Percentiles rank a stretch among this genome's conserved stretches.
Evolutionary conservation across 2,888 invertebrate species (phyloP).

Genomic region (Diarsia mendica): DNA sequence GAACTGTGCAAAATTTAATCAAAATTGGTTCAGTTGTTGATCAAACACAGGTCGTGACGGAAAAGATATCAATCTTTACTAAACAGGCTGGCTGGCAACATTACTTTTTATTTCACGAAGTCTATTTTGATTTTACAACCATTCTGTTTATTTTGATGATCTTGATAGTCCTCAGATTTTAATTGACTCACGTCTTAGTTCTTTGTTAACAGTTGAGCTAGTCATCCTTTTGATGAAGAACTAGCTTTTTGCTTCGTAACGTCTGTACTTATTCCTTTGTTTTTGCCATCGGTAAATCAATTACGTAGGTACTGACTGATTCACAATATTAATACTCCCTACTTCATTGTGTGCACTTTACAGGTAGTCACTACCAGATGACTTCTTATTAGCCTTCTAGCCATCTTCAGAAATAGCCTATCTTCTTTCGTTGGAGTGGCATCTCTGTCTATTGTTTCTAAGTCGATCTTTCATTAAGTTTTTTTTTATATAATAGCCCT

Average conservation of each 20-base stretch:
- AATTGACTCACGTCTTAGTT: not conserved
- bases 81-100: not conserved
- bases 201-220: not conserved
- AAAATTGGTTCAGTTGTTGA: too few relatives aligned
- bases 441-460: not conserved
- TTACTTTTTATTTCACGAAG: not conserved
- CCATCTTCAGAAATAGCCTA: not conserved
- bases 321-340: not conserved
- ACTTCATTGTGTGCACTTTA: not conserved
- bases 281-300: constrained; percentile 11
- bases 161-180: not conserved
- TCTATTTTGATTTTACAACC: not conserved
- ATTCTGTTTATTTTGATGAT: not conserved
- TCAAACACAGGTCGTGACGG: not conserved
- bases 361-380: not conserved
- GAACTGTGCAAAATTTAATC: too few relatives aligned
- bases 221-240: constrained; percentile 3
- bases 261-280: constrained; percentile 12
- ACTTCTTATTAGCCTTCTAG: constrained; percentile 11
- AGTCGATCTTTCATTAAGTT: not conserved
- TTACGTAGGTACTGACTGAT: not conserved
- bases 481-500: constrained; percentile 3
- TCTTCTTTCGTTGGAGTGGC: constrained; percentile 7
- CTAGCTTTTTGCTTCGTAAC: constrained; percentile 17
- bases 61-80: not conserved